Conservation (phyloP, 2,113 vertebrate species). For the Upupa epops region DNA sequence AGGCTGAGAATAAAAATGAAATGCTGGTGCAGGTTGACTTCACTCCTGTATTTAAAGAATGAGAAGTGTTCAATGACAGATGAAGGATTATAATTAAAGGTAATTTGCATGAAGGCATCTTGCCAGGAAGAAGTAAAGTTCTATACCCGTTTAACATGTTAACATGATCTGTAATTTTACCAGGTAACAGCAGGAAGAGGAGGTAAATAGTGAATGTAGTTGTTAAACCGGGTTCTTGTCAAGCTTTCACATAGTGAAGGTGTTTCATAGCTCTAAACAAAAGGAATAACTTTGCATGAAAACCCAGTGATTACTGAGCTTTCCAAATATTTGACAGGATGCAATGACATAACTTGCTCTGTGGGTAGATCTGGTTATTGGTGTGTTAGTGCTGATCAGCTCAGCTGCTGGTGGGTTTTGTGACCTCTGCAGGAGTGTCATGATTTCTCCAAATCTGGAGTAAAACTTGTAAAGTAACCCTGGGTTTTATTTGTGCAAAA, state of each 20-base stretch:
- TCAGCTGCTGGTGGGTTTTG: background rate
- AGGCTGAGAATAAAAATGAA: background rate
- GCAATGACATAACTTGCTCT: background rate
- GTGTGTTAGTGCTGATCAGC: background rate
- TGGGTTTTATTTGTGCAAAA: background rate
- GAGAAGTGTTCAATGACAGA: background rate
- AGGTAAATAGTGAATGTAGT: background rate
- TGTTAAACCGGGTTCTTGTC: background rate
- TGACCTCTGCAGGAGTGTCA: background rate
- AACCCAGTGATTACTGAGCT: background rate
- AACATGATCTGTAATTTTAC: constrained; percentile 33
- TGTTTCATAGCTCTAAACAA: background rate
- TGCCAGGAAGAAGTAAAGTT: constrained; percentile 30
- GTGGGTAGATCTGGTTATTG: background rate
- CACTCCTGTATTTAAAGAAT: background rate
- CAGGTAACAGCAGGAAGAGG: background rate
- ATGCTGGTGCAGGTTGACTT: background rate
- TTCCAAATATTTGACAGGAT: background rate
- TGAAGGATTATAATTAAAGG: constrained; percentile 5
- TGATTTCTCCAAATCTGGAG: background rate
- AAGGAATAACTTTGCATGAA: background rate
- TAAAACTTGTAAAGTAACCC: background rate
- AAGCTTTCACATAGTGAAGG: background rate
- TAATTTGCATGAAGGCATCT: constrained; percentile 8
- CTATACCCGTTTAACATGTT: background rate